Evolutionary conservation across 2,797 vertebrate genomes (phyloP).

Genomic region (Prunella strophiata): DNA sequence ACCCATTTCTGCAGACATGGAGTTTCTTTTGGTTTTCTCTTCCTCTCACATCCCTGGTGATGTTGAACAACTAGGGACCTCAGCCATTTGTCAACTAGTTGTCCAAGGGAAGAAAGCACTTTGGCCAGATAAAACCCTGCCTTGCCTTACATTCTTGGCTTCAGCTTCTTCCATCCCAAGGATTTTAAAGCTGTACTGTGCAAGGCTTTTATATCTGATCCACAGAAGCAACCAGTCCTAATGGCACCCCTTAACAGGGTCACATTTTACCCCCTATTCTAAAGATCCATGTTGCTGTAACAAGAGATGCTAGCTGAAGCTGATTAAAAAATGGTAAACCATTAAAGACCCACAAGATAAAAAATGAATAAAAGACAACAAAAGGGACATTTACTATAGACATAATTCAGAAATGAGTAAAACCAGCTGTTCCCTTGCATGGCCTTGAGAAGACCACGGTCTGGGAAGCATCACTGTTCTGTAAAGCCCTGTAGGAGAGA

Average conservation of each 20-base stretch:
- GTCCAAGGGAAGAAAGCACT: neutral
- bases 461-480: neutral
- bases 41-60: neutral
- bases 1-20: neutral
- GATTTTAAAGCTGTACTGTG: neutral
- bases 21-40: neutral
- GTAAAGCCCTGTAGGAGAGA: neutral
- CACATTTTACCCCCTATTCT: neutral
- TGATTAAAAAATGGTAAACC: neutral
- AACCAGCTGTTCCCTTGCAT: neutral
- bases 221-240: neutral
- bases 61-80: neutral
- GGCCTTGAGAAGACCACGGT: neutral
- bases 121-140: neutral
- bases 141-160: neutral
- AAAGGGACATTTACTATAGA: neutral
- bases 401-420: neutral
- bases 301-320: neutral
- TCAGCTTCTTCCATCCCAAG: neutral
- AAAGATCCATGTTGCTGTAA: rapidly evolving
- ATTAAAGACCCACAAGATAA: neutral
- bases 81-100: neutral
- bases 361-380: neutral
- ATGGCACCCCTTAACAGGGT: neutral
- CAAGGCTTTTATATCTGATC: neutral